Evolutionary conservation across 37 sponge, comb jelly and placozoan genomes (phyloP).

Genomic region (Chondrosia reniformis): DNA sequence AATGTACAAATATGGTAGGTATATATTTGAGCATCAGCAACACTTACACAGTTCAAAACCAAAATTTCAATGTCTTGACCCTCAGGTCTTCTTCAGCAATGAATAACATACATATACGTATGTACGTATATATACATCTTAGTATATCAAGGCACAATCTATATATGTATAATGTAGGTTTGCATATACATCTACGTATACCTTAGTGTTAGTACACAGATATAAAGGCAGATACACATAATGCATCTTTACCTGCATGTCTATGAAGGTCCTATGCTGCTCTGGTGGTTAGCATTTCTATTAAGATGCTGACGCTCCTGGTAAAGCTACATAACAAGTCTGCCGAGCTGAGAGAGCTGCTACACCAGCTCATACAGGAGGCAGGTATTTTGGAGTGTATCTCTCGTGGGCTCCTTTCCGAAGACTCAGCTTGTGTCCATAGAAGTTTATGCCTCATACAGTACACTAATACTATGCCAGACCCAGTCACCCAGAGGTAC

Average conservation of each 20-base stretch:
- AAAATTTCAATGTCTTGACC: too few relatives aligned
- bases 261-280: neutral
- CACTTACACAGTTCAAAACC: too few relatives aligned
- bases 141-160: neutral
- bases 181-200: neutral
- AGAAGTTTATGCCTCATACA: constrained; percentile 8
- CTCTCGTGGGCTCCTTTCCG: constrained; percentile 2
- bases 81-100: too few relatives aligned
- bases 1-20: neutral
- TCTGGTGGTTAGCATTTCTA: neutral
- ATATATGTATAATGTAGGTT: neutral
- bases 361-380: constrained; percentile 5
- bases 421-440: neutral
- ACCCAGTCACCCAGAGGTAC: neutral
- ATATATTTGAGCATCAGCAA: too few relatives aligned
- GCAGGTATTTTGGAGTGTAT: neutral
- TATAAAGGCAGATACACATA: neutral
- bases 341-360: neutral
- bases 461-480: neutral
- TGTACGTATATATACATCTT: neutral
- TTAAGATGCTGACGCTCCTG: neutral
- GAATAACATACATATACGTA: too few relatives aligned
- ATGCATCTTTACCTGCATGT: neutral
- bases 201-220: neutral
- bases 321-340: neutral